Percentiles rank a stretch among this genome's conserved stretches.
Conservation (phyloP, 2,888 invertebrate species). For the Athalia cordata region DNA sequence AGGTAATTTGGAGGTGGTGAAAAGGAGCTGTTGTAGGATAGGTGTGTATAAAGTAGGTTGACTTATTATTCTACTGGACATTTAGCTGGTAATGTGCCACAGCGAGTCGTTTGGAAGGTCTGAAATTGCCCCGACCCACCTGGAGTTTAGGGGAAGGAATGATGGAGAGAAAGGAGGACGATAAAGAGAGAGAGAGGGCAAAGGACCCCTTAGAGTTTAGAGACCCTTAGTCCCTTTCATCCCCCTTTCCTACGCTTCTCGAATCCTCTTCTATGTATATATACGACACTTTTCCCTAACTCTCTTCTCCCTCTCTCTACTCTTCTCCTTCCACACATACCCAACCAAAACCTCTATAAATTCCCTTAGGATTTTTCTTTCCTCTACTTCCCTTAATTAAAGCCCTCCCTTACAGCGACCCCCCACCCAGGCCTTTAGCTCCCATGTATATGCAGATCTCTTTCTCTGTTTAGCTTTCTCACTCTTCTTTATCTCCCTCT, state of each 20-base stretch:
- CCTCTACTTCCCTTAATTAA: conserved; percentile 72
- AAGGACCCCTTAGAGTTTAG: conserved; percentile 63
- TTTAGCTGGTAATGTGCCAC: conserved; percentile 64
- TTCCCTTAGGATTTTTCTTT: conserved; percentile 72
- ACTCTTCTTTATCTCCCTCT: neutral
- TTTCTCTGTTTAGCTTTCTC: conserved; percentile 42
- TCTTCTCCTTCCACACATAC: conserved; percentile 57
- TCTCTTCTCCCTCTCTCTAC: conserved; percentile 47
- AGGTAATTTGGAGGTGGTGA: neutral
- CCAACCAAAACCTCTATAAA: conserved; percentile 68
- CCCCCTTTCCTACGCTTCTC: neutral
- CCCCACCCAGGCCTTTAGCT: conserved; percentile 21
- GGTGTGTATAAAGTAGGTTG: neutral
- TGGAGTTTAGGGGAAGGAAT: conserved; percentile 26
- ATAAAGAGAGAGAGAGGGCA: conserved; percentile 15
- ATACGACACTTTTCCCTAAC: too few relatives aligned
- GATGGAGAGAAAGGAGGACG: conserved; percentile 16
- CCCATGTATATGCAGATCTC: conserved; percentile 29
- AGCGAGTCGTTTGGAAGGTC: conserved; percentile 61
- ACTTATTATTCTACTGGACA: conserved; percentile 58
- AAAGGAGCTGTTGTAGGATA: neutral
- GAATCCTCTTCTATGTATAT: neutral
- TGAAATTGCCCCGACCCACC: conserved; percentile 59
- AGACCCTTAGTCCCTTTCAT: conserved; percentile 47
- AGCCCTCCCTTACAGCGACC: conserved; percentile 62